Percentiles rank a stretch among this genome's conserved stretches.
phyloP scores from a whole-genome alignment of 2,113 vertebrate genomes.

The Protobothrops mucrosquamatus region DNA sequence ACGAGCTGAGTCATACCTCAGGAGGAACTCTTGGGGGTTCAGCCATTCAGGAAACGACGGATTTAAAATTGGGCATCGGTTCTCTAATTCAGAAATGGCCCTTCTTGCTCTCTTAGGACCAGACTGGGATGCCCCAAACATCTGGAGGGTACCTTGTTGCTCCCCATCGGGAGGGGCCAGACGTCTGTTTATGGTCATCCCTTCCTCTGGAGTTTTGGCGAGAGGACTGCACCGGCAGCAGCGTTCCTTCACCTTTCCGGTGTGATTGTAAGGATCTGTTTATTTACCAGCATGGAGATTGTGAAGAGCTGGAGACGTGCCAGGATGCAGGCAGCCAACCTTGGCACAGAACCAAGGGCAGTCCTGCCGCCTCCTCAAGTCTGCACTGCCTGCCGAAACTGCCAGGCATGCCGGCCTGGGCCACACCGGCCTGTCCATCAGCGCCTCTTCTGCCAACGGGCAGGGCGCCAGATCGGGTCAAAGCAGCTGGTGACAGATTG shows the following conservation, averaged over 20 bases:
- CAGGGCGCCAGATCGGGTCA: not conserved
- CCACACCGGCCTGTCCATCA: not conserved
- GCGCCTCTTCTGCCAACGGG: not conserved
- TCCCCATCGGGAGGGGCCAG: not conserved
- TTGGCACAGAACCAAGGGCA: not conserved
- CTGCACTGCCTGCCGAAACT: not conserved
- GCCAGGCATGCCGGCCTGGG: too few relatives aligned
- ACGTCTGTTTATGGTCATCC: not conserved
- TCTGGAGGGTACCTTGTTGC: not conserved
- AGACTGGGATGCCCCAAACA: not conserved
- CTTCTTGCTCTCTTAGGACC: not conserved
- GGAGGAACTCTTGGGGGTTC: not conserved
- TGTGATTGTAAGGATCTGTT: not conserved
- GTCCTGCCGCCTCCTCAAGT: not conserved
- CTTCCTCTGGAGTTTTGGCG: not conserved
- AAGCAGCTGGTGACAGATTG: not conserved
- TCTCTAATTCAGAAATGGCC: not conserved
- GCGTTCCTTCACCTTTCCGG: not conserved
- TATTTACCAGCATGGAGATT: not conserved
- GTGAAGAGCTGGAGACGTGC: not conserved
- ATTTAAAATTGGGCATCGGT: not conserved
- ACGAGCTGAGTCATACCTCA: not conserved
- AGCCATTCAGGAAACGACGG: not conserved
- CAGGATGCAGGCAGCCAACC: not conserved
- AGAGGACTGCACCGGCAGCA: not conserved